Evolutionary conservation across 2,113 vertebrate genomes (phyloP).

Genomic region (Ranitomeya variabilis): DNA sequence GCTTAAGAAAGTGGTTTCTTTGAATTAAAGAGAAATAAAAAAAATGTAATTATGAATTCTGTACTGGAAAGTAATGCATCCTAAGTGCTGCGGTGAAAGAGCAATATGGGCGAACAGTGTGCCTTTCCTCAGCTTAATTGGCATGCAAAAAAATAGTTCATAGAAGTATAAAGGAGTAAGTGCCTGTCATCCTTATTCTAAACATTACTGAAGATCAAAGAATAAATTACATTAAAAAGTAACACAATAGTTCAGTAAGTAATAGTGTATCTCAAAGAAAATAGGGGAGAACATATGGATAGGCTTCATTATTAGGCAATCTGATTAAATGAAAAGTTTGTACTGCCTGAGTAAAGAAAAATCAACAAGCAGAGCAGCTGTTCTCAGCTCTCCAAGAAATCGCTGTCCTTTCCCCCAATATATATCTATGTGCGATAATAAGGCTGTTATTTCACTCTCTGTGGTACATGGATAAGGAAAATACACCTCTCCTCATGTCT

Average conservation of each 20-base stretch:
- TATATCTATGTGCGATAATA: slow-evolving; percentile 1
- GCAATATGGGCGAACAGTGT: slow-evolving; percentile 57
- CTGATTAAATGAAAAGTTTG: slow-evolving; percentile 50
- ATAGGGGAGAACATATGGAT: slow-evolving; percentile 39
- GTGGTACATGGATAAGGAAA: slow-evolving; percentile 5
- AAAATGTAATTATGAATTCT: slow-evolving; percentile 57
- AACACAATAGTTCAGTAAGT: slow-evolving; percentile 54
- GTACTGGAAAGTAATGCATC: slow-evolving; percentile 51
- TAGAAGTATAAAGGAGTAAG: slow-evolving; percentile 59
- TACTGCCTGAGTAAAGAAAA: slow-evolving; percentile 26
- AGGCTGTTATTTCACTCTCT: slow-evolving; percentile 8
- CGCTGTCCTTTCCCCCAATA: neutral
- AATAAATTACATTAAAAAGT: slow-evolving; percentile 55
- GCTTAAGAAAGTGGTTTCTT: slow-evolving; percentile 57
- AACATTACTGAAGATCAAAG: slow-evolving; percentile 62
- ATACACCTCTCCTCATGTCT: neutral
- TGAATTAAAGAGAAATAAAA: slow-evolving; percentile 58
- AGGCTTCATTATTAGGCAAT: slow-evolving; percentile 45
- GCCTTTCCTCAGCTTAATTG: slow-evolving; percentile 59
- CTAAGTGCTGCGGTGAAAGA: slow-evolving; percentile 52
- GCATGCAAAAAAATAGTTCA: slow-evolving; percentile 60
- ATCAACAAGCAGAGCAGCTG: slow-evolving; percentile 46
- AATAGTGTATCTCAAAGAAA: slow-evolving; percentile 58
- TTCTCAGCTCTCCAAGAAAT: slow-evolving; percentile 37
- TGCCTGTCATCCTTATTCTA: slow-evolving; percentile 53